These are phyloP conservation scores for Actinia equina DNA, from an alignment of 64 coral and sea anemone genomes.

Conservation along the genomic window DNA sequence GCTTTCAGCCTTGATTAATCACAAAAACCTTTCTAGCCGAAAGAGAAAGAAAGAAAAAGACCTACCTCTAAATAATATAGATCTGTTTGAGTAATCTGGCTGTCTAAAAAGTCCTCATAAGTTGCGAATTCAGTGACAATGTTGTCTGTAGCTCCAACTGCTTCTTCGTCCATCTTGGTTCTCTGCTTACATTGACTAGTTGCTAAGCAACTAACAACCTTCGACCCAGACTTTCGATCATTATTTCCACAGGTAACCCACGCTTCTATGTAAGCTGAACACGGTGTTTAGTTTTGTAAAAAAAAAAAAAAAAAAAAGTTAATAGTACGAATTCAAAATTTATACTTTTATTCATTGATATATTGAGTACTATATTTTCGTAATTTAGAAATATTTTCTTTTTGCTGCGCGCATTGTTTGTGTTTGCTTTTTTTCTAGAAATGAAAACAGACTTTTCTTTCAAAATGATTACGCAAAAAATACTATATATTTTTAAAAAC, in stretches of 20 bases:
- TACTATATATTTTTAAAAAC: no score
- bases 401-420: no score
- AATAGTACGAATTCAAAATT: no score
- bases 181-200: constrained; percentile 30
- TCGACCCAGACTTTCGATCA: not conserved
- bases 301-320: no score
- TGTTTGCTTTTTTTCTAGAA: no score
- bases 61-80: constrained; percentile 90
- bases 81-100: constrained; percentile 94
- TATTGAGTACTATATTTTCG: no score
- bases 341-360: no score
- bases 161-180: constrained; percentile 98
- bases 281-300: no score
- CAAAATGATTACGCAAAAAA: no score
- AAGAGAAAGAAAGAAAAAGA: not conserved
- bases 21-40: not conserved
- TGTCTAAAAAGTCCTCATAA: constrained; percentile 97
- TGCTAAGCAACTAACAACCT: constrained; percentile 13
- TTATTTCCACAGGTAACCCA: not conserved
- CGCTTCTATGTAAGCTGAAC: no score
- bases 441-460: no score
- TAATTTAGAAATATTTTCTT: no score
- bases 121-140: constrained; percentile 95
- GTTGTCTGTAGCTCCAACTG: constrained; percentile 91
- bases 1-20: not conserved